phyloP scores from a whole-genome alignment of 2,113 vertebrate genomes.

The Platysternon megacephalum region DNA sequence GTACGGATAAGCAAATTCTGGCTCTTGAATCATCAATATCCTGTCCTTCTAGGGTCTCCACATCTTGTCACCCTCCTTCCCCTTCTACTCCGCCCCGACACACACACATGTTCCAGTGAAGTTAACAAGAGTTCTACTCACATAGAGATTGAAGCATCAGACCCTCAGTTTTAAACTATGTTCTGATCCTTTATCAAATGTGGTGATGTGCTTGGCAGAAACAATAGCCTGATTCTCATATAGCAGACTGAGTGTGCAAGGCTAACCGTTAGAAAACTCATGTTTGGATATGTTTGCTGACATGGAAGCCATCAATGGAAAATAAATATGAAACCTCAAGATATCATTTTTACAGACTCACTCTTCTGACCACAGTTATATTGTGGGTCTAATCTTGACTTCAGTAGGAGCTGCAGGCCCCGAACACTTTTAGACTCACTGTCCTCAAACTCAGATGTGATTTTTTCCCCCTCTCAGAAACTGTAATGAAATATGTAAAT shows the following conservation, averaged over 20 bases:
- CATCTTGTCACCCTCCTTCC: neutral
- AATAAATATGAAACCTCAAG: neutral
- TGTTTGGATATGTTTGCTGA: neutral
- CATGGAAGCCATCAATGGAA: neutral
- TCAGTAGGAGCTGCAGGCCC: neutral
- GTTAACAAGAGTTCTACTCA: neutral
- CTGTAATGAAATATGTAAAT: neutral
- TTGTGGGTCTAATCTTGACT: neutral
- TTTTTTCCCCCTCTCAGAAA: constrained; percentile 22
- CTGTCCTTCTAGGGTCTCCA: rapidly evolving
- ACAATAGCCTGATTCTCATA: neutral
- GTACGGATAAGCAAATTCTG: neutral
- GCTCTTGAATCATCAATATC: rapidly evolving
- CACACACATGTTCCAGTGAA: rapidly evolving
- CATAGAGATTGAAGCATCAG: neutral
- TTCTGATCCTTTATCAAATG: neutral
- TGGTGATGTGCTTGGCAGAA: rapidly evolving
- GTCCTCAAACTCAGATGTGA: neutral
- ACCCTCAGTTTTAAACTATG: neutral
- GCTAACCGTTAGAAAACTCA: neutral
- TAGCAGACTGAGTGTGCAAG: neutral
- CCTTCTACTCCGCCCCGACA: neutral
- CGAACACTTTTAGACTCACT: neutral
- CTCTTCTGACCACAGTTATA: neutral
- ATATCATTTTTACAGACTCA: neutral